Percentiles rank a stretch among this genome's conserved stretches.
Conservation (phyloP, 2,113 vertebrate genomes). For the Podilymbus podiceps region DNA sequence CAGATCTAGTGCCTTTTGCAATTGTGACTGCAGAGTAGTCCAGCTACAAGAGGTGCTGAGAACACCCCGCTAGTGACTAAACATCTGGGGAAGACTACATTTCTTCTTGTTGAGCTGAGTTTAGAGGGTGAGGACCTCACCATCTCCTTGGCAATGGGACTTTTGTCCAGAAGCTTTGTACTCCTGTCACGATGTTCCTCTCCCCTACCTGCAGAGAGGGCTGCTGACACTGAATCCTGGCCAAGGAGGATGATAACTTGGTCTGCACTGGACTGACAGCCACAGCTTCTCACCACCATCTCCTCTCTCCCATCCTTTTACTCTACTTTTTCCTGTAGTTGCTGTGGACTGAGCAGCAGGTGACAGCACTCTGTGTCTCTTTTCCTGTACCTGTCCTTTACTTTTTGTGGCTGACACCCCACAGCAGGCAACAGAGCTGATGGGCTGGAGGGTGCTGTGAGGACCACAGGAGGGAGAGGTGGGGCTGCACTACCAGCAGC, state of each 20-base stretch:
- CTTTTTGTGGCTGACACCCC: neutral
- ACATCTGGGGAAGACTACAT: neutral
- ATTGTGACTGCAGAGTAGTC: neutral
- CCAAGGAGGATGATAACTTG: neutral
- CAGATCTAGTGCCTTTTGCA: neutral
- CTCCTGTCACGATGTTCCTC: neutral
- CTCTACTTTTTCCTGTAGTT: neutral
- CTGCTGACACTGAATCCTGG: neutral
- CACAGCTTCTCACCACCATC: neutral
- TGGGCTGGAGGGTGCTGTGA: neutral
- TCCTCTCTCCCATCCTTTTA: neutral
- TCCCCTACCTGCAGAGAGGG: neutral
- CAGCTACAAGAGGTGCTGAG: neutral
- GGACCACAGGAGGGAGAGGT: neutral
- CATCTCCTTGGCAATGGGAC: neutral
- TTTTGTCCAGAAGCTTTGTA: neutral
- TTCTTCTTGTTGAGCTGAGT: neutral
- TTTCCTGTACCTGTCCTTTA: neutral
- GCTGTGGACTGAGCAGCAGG: neutral
- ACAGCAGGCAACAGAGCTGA: neutral
- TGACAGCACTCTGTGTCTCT: neutral
- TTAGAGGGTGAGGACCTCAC: neutral
- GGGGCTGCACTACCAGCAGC: fast-evolving
- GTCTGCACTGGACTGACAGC: neutral
- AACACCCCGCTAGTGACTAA: neutral